Evolutionary conservation across 1,140 invertebrate species (phyloP).

Genomic region (Danaus melanippus): DNA sequence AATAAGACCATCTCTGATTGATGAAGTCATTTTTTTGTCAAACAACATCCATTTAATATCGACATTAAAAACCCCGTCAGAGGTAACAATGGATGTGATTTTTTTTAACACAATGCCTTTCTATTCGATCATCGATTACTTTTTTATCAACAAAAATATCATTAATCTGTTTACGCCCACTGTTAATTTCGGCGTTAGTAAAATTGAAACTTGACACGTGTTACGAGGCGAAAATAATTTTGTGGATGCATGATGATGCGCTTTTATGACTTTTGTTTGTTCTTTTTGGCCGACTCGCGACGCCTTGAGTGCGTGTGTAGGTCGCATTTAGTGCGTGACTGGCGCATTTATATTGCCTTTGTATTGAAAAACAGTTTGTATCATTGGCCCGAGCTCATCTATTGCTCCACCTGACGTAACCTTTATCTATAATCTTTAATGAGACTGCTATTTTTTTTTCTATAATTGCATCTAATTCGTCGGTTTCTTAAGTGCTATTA

Average conservation of each 20-base stretch:
- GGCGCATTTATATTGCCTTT: slow-evolving; percentile 64
- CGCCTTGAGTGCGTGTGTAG: slow-evolving; percentile 42
- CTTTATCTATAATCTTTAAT: slow-evolving; percentile 19
- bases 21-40: slow-evolving; percentile 59
- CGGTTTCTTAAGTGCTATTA: slow-evolving; percentile 8
- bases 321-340: slow-evolving; percentile 65
- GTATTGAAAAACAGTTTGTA: slow-evolving; percentile 60
- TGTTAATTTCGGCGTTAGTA: slow-evolving; percentile 67
- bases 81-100: slow-evolving; percentile 49
- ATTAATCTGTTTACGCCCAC: slow-evolving; percentile 70
- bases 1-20: slow-evolving; percentile 64
- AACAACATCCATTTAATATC: slow-evolving; percentile 50
- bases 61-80: slow-evolving; percentile 42
- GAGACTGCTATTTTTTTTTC: slow-evolving; percentile 19
- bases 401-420: slow-evolving; percentile 46
- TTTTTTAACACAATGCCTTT: slow-evolving; percentile 46
- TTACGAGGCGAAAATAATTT: slow-evolving; percentile 65
- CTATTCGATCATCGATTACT: slow-evolving; percentile 67
- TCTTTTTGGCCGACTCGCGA: slow-evolving; percentile 46
- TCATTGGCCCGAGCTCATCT: slow-evolving; percentile 35
- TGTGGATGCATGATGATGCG: slow-evolving; percentile 61
- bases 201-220: slow-evolving; percentile 70
- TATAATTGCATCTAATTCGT: slow-evolving; percentile 51
- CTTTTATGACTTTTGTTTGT: slow-evolving; percentile 63
- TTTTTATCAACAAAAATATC: slow-evolving; percentile 67